phyloP scores from a whole-genome alignment of 37 sponge, comb jelly and placozoan species.

The Crambe crambe region DNA sequence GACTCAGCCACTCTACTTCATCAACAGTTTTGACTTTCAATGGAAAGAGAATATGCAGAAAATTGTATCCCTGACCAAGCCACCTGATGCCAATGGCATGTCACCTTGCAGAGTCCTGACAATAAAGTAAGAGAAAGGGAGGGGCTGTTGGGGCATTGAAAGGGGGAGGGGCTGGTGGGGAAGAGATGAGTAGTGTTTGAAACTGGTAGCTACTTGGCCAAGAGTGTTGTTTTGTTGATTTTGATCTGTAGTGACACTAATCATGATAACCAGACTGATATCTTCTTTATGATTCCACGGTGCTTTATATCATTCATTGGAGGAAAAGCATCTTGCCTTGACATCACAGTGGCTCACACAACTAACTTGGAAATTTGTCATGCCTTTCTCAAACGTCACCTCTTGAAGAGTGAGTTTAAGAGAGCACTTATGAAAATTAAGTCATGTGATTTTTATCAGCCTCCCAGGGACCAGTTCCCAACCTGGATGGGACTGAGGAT shows the following conservation, averaged over 20 bases:
- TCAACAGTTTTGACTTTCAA: slow-evolving; percentile 68
- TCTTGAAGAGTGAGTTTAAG: slow-evolving; percentile 66
- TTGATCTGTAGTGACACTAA: slow-evolving; percentile 43
- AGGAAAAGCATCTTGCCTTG: not conserved
- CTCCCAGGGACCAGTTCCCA: too few relatives aligned
- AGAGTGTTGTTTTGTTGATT: not conserved
- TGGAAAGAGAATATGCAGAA: slow-evolving; percentile 53
- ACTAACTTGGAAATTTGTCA: slow-evolving; percentile 51
- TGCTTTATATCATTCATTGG: not conserved
- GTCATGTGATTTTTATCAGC: too few relatives aligned
- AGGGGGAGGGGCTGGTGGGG: not conserved
- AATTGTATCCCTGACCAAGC: slow-evolving; percentile 47
- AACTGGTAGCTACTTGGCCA: not conserved
- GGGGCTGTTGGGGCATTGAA: too few relatives aligned
- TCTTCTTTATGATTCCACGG: slow-evolving; percentile 6
- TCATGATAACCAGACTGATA: slow-evolving; percentile 63
- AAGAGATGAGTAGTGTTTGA: not conserved
- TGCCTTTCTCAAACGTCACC: slow-evolving; percentile 65
- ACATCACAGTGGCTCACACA: slow-evolving; percentile 27
- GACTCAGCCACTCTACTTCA: slow-evolving; percentile 66
- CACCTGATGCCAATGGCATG: slow-evolving; percentile 39
- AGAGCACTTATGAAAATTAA: too few relatives aligned
- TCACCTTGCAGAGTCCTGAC: slow-evolving; percentile 30
- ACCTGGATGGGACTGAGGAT: too few relatives aligned
- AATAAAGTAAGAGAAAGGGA: slow-evolving; percentile 39